Evolutionary conservation across 2,113 vertebrate genomes (phyloP), one percentile per base, ranked within the genome.

Genomic region (Poeciliopsis prolifica): DNA sequence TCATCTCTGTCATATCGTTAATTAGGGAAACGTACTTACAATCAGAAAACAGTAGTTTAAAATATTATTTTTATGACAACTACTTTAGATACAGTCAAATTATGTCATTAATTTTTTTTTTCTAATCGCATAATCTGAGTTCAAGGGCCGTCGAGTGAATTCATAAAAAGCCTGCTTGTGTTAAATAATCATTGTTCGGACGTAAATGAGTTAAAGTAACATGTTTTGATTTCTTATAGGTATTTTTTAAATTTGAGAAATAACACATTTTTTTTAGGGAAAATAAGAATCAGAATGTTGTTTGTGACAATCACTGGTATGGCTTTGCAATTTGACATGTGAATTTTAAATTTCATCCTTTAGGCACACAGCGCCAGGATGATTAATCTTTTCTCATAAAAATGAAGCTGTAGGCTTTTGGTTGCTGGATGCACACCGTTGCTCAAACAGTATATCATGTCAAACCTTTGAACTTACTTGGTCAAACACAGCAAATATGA

Each of bases 401-500:
- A 81, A 64, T 60, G 75, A 51, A 70, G 77, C 72, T 81, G 69
- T 61, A 68, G 48, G 85, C 85, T 88, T 80, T 83, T 86, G 75
- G 68, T 77, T 81, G 78, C 68, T 74, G 66, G 61, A 74, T 62
- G 65, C 78, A 80, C 28, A 72, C 58, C 31, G 2, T 72, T 60
- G 74, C 62, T 74, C 63, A 82, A 78, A 66, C 6, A 68, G 8
- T 29, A 44, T 68, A 30, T 70, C 51, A 24, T 64, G 58, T 65
- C 67, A 75, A 77, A 74, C 62, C 78, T 78, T 79, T 69, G 78
- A 84, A 87, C 73, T 74, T 62, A 87, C 73, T 72, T 64, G 89
- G 79, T 75, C 82, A 83, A 69, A 79, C 69, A 58, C 40, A 78
- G 65, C 68, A 71, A 70, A 70, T 58, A 48, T 51, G 74, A 35